Evolutionary conservation across 2,888 invertebrate genomes (phyloP).

Genomic region (Drosophila nigricruria): DNA sequence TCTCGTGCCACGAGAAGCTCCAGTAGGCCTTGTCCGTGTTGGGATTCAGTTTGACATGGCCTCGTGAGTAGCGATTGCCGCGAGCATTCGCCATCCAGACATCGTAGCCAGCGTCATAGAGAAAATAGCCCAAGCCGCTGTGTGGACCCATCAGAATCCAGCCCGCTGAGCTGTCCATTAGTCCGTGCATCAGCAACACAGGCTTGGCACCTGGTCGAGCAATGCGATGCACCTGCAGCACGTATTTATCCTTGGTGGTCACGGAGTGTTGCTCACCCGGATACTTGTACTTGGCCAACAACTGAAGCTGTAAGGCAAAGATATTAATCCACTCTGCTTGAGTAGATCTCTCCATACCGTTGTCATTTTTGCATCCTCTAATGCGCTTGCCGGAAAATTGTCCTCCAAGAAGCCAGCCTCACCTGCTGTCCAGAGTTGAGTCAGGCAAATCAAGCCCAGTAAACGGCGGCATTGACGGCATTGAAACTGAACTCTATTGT

Average conservation of each 20-base stretch:
- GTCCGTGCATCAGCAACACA: conserved; percentile 89
- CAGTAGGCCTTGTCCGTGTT: conserved; percentile 87
- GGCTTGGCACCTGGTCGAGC: conserved; percentile 86
- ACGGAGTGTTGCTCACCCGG: conserved; percentile 88
- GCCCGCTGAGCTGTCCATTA: conserved; percentile 89
- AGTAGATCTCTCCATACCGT: conserved; percentile 55
- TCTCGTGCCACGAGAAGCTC: conserved; percentile 90
- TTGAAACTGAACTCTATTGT: conserved; percentile 7
- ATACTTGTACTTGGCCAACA: conserved; percentile 87
- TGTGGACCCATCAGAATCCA: conserved; percentile 90
- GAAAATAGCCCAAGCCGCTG: conserved; percentile 88
- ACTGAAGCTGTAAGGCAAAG: conserved; percentile 57
- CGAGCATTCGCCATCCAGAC: conserved; percentile 89
- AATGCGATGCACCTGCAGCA: conserved; percentile 91
- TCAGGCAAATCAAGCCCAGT: conserved; percentile 26
- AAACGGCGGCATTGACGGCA: conserved; percentile 11
- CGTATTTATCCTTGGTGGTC: conserved; percentile 91
- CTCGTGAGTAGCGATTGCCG: conserved; percentile 88
- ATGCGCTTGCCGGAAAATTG: conserved; percentile 55
- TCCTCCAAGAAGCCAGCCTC: conserved; percentile 42
- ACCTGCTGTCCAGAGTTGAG: not conserved
- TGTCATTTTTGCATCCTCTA: conserved; percentile 65
- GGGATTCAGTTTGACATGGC: conserved; percentile 85
- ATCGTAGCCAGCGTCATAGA: conserved; percentile 86
- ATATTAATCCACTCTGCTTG: too few relatives aligned